These are phyloP conservation scores for Cephus spinipes DNA, from an alignment of 2,888 invertebrate genomes.

Conservation along the genomic window DNA sequence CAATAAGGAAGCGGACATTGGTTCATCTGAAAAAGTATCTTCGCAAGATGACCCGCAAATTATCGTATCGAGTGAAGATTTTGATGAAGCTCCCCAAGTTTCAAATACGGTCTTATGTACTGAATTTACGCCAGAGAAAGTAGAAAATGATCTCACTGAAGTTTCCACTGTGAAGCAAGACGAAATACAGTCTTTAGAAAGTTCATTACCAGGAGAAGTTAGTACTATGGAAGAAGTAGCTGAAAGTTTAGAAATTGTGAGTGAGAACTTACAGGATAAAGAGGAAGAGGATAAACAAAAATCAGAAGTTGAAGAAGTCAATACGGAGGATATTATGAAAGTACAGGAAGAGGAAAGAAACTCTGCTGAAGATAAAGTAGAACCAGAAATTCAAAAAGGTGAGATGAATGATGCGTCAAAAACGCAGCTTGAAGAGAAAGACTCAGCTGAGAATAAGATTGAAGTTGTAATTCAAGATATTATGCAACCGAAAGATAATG, in stretches of 20 bases:
- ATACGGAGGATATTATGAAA: background rate
- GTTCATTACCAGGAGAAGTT: background rate
- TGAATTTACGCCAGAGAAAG: background rate
- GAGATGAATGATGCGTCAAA: constrained; percentile 2
- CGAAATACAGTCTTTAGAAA: background rate
- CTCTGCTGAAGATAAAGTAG: constrained; percentile 2
- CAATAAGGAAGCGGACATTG: background rate
- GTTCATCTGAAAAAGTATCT: background rate
- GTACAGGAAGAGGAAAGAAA: background rate
- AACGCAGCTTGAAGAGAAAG: background rate
- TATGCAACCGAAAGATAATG: background rate
- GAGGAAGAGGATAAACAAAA: constrained; percentile 3
- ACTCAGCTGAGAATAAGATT: background rate
- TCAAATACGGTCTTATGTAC: background rate
- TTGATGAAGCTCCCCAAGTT: background rate
- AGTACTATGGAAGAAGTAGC: background rate
- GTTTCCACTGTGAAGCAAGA: background rate
- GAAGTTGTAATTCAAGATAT: background rate
- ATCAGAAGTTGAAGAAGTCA: background rate
- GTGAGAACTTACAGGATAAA: background rate
- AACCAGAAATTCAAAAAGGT: background rate
- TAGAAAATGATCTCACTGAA: background rate
- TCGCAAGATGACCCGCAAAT: background rate
- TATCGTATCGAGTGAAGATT: background rate
- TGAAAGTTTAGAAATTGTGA: background rate